Base-by-base conservation (phyloP, 2,888 invertebrate species). In the Venusia cambrica region DNA sequence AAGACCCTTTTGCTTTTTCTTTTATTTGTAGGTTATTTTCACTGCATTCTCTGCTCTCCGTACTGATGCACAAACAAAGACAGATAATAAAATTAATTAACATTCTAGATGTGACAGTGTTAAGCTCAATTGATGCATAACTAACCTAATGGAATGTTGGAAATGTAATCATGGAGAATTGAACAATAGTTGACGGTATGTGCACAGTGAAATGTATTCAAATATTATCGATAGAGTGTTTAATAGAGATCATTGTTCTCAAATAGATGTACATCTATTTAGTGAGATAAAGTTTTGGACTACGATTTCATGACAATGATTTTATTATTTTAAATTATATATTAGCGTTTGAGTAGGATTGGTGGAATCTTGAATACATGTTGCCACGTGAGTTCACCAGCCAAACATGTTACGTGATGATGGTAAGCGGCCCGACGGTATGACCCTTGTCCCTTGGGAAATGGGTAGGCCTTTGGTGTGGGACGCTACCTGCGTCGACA, bases 331-430 rank as follows among this genome's bases (percentile, higher is more conserved):
- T n/a, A n/a, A n/a, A n/a, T n/a, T n/a, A n/a, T n/a, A n/a, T n/a
- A 3, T 56, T n/a, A n/a, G n/a, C 38, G 0, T 38, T n/a, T 2
- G 17, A 33, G 25, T 36, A 52, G 1, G 9, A 48, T 1, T 39
- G 20, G 35, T 68, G 63, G 2, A 32, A 32, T 35, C 34, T 66
- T 7, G 71, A 69, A 38, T 72, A 75, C 45, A 51, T 60, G 29
- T 67, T 76, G 7, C 73, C 70, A 39, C 72, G 60, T 3, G 64
- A 64, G 34, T 89, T 89, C 4, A 81, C 66, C 73, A 73, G 84
- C 93, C 78, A 93, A 0, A 89, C 87, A 42, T 89, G n/a, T n/a
- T n/a, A n/a, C n/a, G n/a, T n/a, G n/a, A n/a, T n/a, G n/a, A n/a
- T n/a, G n/a, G n/a, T n/a, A n/a, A n/a, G n/a, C n/a, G n/a, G n/a